Evolutionary conservation across 2,113 vertebrate genomes (phyloP).

Genomic region (Menidia beryllina): DNA sequence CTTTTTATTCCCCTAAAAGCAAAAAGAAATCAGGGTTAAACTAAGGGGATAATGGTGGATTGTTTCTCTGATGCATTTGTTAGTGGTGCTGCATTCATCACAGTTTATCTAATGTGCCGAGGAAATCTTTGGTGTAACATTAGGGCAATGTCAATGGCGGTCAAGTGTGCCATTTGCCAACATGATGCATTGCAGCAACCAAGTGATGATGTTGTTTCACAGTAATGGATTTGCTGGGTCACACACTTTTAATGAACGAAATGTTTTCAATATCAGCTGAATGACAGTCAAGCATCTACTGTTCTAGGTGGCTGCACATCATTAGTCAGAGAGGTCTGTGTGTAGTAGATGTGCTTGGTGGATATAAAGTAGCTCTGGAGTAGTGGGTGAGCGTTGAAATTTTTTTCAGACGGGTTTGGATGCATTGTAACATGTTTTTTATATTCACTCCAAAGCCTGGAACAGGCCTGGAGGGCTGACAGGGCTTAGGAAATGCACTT

Average conservation of each 20-base stretch:
- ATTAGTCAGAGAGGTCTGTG: constrained; percentile 4
- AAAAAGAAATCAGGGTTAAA: background rate
- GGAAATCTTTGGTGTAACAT: constrained; percentile 31
- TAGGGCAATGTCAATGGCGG: constrained; percentile 49
- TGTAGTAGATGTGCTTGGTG: background rate
- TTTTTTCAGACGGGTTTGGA: background rate
- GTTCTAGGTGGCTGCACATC: constrained; percentile 1
- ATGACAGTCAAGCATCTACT: constrained; percentile 1
- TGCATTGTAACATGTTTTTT: background rate
- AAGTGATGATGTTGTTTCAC: constrained; percentile 5
- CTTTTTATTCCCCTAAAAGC: background rate
- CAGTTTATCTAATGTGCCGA: constrained; percentile 38
- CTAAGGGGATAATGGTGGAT: background rate
- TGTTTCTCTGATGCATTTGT: constrained; percentile 21
- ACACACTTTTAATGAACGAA: constrained; percentile 23
- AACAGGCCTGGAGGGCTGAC: background rate
- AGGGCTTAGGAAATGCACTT: background rate
- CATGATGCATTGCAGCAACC: constrained; percentile 4
- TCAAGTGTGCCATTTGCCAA: constrained; percentile 1
- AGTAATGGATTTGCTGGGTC: constrained; percentile 21
- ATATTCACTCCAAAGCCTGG: background rate
- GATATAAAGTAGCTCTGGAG: background rate
- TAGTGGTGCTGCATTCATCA: constrained; percentile 31
- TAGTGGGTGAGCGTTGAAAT: background rate
- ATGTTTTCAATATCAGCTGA: constrained; percentile 16